Percentiles rank a stretch among this genome's conserved stretches.
Conservation (phyloP, 2,797 vertebrate genomes). For the Vireo griseus region DNA sequence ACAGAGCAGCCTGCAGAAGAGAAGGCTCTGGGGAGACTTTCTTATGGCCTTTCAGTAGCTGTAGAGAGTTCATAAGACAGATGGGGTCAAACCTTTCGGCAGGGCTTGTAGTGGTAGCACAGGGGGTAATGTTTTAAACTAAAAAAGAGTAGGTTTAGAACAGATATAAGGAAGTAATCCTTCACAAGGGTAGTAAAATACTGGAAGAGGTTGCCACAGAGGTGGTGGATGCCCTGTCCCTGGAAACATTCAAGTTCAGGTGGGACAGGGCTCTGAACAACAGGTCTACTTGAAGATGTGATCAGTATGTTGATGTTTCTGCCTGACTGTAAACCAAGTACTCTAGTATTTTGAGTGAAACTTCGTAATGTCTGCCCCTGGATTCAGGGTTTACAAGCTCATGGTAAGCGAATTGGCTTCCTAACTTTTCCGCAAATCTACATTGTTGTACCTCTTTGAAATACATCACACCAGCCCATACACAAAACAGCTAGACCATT, state of each 20-base stretch:
- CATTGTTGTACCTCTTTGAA: background rate
- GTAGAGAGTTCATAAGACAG: background rate
- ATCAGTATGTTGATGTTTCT: background rate
- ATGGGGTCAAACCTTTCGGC: background rate
- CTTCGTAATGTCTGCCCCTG: background rate
- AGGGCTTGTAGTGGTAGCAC: background rate
- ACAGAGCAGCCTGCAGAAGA: background rate
- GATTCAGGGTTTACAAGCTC: background rate
- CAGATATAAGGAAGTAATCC: background rate
- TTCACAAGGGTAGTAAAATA: background rate
- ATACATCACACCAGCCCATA: background rate
- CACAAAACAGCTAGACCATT: background rate
- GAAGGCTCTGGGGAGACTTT: background rate
- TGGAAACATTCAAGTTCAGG: background rate
- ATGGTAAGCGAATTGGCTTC: background rate
- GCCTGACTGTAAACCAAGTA: background rate
- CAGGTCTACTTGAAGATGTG: background rate
- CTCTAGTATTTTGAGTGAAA: background rate
- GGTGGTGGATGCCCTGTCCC: no score
- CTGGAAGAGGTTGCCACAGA: background rate
- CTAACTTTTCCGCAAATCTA: background rate
- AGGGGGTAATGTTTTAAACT: background rate
- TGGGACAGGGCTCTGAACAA: background rate
- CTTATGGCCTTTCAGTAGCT: background rate
- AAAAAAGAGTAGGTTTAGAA: background rate